Evolutionary conservation across 2,888 invertebrate genomes (phyloP).

Genomic region (Scaeva pyrastri): DNA sequence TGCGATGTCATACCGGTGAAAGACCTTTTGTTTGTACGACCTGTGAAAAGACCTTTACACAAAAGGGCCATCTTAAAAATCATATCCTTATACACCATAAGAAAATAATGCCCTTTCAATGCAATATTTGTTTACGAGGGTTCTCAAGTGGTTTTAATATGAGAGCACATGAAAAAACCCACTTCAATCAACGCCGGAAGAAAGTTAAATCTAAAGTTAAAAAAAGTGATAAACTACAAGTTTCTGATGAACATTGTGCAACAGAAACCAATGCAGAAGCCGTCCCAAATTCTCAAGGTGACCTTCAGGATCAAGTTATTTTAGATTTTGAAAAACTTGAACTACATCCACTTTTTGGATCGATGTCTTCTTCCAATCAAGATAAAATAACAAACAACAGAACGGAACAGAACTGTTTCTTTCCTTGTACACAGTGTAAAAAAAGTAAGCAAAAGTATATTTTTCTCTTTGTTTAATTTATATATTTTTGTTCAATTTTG

Average conservation of each 20-base stretch:
- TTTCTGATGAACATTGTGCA: not conserved
- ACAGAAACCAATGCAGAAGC: not conserved
- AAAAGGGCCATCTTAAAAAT: slow-evolving; percentile 86
- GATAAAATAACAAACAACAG: not conserved
- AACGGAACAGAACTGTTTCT: not conserved
- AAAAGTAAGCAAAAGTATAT: not conserved
- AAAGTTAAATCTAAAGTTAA: not conserved
- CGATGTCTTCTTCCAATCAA: slow-evolving; percentile 3
- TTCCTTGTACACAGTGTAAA: not conserved
- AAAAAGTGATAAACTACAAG: not conserved
- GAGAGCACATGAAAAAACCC: slow-evolving; percentile 19
- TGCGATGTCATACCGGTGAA: slow-evolving; percentile 86
- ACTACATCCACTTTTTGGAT: slow-evolving; percentile 25
- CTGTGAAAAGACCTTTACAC: slow-evolving; percentile 86
- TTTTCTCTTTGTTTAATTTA: not conserved
- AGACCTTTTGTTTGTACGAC: slow-evolving; percentile 85
- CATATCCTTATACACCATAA: slow-evolving; percentile 80
- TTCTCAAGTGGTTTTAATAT: slow-evolving; percentile 22
- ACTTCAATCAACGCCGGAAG: not conserved
- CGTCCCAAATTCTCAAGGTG: not conserved
- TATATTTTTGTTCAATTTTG: not conserved
- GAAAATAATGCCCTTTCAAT: slow-evolving; percentile 29
- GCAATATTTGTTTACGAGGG: not conserved
- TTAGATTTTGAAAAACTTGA: slow-evolving; percentile 23
- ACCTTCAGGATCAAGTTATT: slow-evolving; percentile 10